phyloP scores from a whole-genome alignment of 2,797 vertebrate genomes.

The Glyptemys insculpta region DNA sequence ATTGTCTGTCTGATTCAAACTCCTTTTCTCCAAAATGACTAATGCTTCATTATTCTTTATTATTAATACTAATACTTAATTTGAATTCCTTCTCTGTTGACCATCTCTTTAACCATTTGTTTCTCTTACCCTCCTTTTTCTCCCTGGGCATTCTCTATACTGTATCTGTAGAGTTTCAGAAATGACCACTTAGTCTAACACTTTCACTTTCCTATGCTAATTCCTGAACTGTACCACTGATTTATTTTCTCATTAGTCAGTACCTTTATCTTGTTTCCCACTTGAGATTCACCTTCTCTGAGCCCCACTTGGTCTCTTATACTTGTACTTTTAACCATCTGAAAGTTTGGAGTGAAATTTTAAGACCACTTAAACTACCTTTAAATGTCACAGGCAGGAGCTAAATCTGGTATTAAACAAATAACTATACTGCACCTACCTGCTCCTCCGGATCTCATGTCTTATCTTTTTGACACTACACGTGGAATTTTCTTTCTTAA shows the following conservation, averaged over 20 bases:
- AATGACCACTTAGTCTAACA: background rate
- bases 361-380: background rate
- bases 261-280: background rate
- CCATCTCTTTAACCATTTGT: background rate
- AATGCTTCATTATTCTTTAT: background rate
- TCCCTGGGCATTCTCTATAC: background rate
- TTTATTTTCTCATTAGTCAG: background rate
- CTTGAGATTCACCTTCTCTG: background rate
- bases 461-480: constrained; percentile 10
- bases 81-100: background rate
- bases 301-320: background rate
- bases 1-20: background rate
- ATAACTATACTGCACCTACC: constrained; percentile 28
- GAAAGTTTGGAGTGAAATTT: constrained; percentile 17
- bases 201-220: background rate
- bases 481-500: constrained; percentile 34
- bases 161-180: background rate
- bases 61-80: background rate
- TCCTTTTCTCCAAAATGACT: background rate
- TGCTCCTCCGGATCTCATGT: constrained; percentile 19
- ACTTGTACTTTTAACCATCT: background rate
- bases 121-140: background rate
- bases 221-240: background rate
- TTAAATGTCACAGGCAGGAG: background rate
- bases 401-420: constrained; percentile 46